Conservation (phyloP, 2,888 invertebrate genomes). For the Drosophila acutilabella region DNA sequence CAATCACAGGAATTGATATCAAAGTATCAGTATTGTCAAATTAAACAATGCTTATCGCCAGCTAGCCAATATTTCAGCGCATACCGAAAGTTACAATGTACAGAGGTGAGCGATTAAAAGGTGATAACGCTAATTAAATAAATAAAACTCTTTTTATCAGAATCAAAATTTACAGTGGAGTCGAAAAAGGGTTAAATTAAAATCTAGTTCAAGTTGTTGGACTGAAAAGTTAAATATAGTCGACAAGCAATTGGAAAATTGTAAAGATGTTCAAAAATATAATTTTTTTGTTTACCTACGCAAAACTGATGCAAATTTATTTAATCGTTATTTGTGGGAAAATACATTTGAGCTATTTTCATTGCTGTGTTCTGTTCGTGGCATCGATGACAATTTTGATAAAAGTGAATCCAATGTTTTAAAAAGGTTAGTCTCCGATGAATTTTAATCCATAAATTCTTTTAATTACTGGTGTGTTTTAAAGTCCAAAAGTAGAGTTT, state of each 20-base stretch:
- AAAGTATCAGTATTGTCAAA: slow-evolving; percentile 17
- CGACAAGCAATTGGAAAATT: neutral
- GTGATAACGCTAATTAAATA: neutral
- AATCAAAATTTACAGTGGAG: slow-evolving; percentile 3
- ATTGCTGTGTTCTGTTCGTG: neutral
- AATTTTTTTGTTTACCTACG: slow-evolving; percentile 15
- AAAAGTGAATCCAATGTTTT: neutral
- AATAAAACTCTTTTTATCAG: neutral
- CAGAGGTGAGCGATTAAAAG: slow-evolving; percentile 8
- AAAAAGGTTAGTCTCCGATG: slow-evolving; percentile 3
- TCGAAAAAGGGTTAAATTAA: neutral
- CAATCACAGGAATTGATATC: slow-evolving; percentile 9
- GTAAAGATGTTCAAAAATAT: slow-evolving; percentile 9
- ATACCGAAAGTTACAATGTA: neutral
- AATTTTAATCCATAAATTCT: too few species aligned
- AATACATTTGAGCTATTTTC: slow-evolving; percentile 15
- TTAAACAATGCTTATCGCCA: neutral
- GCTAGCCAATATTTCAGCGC: neutral
- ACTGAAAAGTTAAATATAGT: neutral
- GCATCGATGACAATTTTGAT: neutral
- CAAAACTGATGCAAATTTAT: slow-evolving; percentile 4
- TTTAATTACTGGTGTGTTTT: too few species aligned
- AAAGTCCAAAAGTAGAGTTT: neutral
- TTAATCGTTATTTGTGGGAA: slow-evolving; percentile 24
- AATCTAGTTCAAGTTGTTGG: neutral